Evolutionary conservation across 2,797 vertebrate species (phyloP).

Genomic region (Morelia viridis): DNA sequence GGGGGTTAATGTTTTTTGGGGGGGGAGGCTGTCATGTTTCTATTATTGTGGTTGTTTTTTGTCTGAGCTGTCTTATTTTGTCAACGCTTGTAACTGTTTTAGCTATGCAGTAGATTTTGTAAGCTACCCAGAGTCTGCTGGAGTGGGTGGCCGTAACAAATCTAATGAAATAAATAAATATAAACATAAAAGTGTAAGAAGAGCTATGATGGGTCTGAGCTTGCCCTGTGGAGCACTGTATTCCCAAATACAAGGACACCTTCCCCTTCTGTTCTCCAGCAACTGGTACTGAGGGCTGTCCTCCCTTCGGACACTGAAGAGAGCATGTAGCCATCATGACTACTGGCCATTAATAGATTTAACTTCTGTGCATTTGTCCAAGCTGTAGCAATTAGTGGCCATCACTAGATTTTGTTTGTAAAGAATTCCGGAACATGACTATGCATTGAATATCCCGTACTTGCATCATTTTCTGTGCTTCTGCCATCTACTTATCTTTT

Average conservation of each 20-base stretch:
- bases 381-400: neutral
- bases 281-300: neutral
- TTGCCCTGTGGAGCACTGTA: neutral
- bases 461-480: neutral
- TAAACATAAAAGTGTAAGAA: neutral
- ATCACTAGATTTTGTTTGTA: neutral
- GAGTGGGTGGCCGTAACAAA: neutral
- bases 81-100: neutral
- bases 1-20: neutral
- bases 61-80: neutral
- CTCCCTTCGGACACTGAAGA: neutral
- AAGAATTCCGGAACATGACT: neutral
- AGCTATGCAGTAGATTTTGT: neutral
- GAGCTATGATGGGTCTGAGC: neutral
- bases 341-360: neutral
- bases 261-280: neutral
- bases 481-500: neutral
- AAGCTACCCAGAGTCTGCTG: neutral
- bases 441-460: neutral
- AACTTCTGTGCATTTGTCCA: neutral
- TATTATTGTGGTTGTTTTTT: neutral
- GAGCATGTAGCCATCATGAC: neutral
- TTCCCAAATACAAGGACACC: neutral
- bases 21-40: neutral
- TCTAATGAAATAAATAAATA: neutral